Evolutionary conservation across 1,140 invertebrate species (phyloP), one percentile per base, ranked within the genome.

Genomic region (Neocloeon triangulifer): DNA sequence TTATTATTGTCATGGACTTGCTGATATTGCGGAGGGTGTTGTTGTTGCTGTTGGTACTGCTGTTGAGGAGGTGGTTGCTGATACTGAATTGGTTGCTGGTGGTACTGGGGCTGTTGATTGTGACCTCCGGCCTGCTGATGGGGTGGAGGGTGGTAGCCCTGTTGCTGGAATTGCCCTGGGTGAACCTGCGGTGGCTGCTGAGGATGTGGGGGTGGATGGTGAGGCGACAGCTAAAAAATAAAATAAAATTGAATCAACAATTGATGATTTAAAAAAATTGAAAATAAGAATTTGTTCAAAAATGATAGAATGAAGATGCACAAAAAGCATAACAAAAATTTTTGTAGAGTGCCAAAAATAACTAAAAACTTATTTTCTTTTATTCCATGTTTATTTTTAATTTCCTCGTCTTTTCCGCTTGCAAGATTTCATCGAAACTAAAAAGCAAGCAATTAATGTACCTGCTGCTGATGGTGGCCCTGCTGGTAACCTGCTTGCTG

Each of bases 21-120:
- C 12, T 20, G 31, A 27, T 40, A 35, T 38, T 40, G 18, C 22
- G 34, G 33, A n/a, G 34, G 38, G 32, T 38, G 34, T 20, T 49
- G 33, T 27, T 51, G 47, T 14, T 49, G 42, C 9, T 39, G 45
- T 7, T 45, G 44, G n/a, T 36, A 39, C 7, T 18, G 33, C 25
- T 35, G 38, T 3, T 18, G 34, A 18, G 22, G 16, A 10, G 37
- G 39, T 25, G 33, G 35, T 19, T 44, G 45, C 15, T 39, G 38
- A 18, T 37, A 40, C 8, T 39, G 39, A 45, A 40, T 33, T 44
- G 46, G 42, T 23, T 23, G 22, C n/a, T 34, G 34, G n/a, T 27
- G 25, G 25, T 15, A 15, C 23, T 31, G 38, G 32, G 35, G 22
- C n/a, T 39, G 34, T 17, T 32, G 32, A 8, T 31, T 27, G 7